Evolutionary conservation across 2,113 vertebrate genomes (phyloP).

Genomic region (Theropithecus gelada): DNA sequence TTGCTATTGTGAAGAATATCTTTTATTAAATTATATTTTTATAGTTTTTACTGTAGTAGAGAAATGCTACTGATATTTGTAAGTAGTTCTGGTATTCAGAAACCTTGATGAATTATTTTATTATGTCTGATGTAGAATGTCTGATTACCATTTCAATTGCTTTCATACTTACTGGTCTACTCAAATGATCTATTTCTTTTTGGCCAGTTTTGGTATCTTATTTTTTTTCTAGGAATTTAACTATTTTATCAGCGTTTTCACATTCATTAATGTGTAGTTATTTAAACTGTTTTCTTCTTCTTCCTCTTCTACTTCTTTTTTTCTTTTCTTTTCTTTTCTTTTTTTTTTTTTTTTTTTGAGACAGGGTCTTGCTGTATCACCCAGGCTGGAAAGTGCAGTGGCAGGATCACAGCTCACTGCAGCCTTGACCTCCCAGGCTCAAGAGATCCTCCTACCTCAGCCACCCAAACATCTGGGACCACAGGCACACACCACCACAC

Average conservation of each 20-base stretch:
- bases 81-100: background rate
- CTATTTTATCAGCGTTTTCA: background rate
- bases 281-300: background rate
- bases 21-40: background rate
- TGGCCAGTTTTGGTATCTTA: background rate
- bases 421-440: too few species aligned
- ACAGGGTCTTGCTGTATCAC: too few species aligned
- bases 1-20: background rate
- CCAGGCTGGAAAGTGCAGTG: too few species aligned
- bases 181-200: background rate
- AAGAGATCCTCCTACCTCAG: too few species aligned
- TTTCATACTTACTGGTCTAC: background rate
- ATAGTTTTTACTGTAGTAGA: background rate
- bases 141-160: background rate
- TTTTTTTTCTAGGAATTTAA: background rate
- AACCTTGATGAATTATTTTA: background rate
- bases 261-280: background rate
- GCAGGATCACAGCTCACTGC: too few species aligned
- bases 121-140: background rate
- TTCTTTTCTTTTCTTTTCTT: too few species aligned
- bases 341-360: too few species aligned
- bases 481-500: too few species aligned
- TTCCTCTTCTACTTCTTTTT: background rate
- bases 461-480: too few species aligned
- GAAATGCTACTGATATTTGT: background rate